Evolutionary conservation across 2,888 invertebrate genomes (phyloP).

Genomic region (Eumacrocentrus americanus): DNA sequence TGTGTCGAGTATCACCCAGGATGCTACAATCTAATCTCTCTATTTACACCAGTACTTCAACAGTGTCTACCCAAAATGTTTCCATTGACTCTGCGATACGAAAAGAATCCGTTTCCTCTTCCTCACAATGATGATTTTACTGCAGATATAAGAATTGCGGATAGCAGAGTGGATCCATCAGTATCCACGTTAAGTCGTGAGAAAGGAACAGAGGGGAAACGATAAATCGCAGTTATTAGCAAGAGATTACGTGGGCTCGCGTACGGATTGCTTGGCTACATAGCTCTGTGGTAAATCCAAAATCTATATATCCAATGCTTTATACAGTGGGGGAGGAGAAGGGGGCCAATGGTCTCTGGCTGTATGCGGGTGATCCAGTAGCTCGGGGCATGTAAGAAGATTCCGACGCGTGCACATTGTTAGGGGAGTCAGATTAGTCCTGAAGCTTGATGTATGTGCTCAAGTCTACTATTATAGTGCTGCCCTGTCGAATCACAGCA

Average conservation of each 20-base stretch:
- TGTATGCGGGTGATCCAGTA: slow-evolving; percentile 14
- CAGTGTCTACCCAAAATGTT: too few relatives aligned
- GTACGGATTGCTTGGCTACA: slow-evolving; percentile 44
- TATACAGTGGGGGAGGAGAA: background rate
- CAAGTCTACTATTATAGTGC: slow-evolving; percentile 33
- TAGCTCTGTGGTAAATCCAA: slow-evolving; percentile 50
- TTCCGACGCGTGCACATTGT: slow-evolving; percentile 62
- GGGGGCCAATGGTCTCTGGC: slow-evolving; percentile 30
- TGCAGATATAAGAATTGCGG: slow-evolving; percentile 11
- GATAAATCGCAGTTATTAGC: slow-evolving; percentile 62
- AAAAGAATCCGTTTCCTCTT: too few relatives aligned
- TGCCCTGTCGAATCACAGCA: slow-evolving; percentile 24
- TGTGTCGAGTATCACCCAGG: too few relatives aligned
- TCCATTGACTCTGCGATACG: too few relatives aligned
- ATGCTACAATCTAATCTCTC: too few relatives aligned
- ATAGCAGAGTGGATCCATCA: slow-evolving; percentile 17
- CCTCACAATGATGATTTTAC: background rate
- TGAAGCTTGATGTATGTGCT: slow-evolving; percentile 60
- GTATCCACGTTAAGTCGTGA: slow-evolving; percentile 38
- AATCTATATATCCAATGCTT: slow-evolving; percentile 53
- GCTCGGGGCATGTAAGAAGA: slow-evolving; percentile 55
- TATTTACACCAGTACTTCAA: too few relatives aligned
- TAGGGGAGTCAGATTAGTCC: slow-evolving; percentile 61
- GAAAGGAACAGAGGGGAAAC: slow-evolving; percentile 42
- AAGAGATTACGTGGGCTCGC: slow-evolving; percentile 57